Evolutionary conservation across 1,140 invertebrate species (phyloP).

Genomic region (Arion vulgaris): DNA sequence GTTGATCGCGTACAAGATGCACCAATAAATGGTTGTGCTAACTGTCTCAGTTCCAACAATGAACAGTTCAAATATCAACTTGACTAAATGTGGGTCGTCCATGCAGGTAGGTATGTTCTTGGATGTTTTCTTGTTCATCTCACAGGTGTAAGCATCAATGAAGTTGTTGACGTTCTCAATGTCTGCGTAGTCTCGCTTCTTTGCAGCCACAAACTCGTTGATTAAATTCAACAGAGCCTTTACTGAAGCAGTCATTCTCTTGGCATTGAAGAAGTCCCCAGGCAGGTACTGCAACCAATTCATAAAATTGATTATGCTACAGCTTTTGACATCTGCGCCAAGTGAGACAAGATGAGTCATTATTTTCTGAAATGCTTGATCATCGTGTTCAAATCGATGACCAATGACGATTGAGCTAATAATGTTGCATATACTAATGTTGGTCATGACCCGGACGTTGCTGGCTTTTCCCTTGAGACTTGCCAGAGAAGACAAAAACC

Average conservation of each 20-base stretch:
- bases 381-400: conserved; percentile 75
- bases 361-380: conserved; percentile 54
- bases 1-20: conserved; percentile 85
- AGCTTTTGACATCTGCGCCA: neutral
- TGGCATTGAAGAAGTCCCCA: conserved; percentile 43
- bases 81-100: conserved; percentile 35
- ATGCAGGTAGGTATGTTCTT: conserved; percentile 15
- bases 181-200: neutral
- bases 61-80: conserved; percentile 46
- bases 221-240: conserved; percentile 17
- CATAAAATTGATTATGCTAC: conserved; percentile 36
- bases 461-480: conserved; percentile 30
- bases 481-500: conserved; percentile 38
- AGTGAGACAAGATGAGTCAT: neutral
- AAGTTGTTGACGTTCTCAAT: conserved; percentile 42
- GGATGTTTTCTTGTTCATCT: conserved; percentile 26
- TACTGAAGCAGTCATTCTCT: conserved; percentile 33
- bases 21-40: conserved; percentile 87
- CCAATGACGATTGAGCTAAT: conserved; percentile 90
- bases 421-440: conserved; percentile 77
- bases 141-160: conserved; percentile 48
- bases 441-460: conserved; percentile 40
- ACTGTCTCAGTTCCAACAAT: conserved; percentile 93
- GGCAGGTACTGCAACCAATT: conserved; percentile 46
- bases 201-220: conserved; percentile 1